Base-by-base conservation (phyloP, 1,140 invertebrate species). In the Prorops nasuta region DNA sequence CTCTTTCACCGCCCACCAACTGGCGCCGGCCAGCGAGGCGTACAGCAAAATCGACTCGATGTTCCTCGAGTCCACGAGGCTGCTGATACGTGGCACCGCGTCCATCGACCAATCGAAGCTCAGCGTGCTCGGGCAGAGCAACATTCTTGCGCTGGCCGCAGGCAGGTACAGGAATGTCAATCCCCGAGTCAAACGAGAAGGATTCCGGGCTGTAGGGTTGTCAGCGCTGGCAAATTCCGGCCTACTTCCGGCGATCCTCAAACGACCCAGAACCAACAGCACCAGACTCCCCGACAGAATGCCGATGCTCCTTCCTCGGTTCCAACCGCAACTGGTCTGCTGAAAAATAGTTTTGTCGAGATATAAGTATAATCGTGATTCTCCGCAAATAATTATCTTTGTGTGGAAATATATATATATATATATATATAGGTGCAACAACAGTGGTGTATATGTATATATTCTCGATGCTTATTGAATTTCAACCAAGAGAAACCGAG, bases 71-170 rank as follows among this genome's bases (percentile, higher is more conserved):
- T 97, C 94, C 46, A 81, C 78, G 3, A 91, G 40, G 3, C 83
- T 81, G 1, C 81, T 84, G 49, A 97, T 83, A 43, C 90, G 79
- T 1, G 92, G 90, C 56, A 97, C 86, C 1, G 93, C 86, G 57
- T 94, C 92, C 94, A 96, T 96, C 3, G 92, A 93, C 94, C 94
- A 97, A 69, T 97, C 94, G 71, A 95, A 96, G 69, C 92, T 94
- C 20, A 97, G 76, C 37, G 84, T 84, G 54, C 83, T 83, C 7
- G 94, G 94, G 62, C 84, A 91, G 1, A 95, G 66, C 19, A 97
- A 73, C 57, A 97, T 83, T 64, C 84, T 81, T 51, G 91, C 85
- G 72, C 95, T 96, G 57, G 94, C 89, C 3, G 88, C 86, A 1
- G 93, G 93, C 38, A 97, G 81, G 68, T 93, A 95, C 48, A 86